Base-by-base conservation (phyloP, 2,888 invertebrate species). In the Coelinius sp. region DNA sequence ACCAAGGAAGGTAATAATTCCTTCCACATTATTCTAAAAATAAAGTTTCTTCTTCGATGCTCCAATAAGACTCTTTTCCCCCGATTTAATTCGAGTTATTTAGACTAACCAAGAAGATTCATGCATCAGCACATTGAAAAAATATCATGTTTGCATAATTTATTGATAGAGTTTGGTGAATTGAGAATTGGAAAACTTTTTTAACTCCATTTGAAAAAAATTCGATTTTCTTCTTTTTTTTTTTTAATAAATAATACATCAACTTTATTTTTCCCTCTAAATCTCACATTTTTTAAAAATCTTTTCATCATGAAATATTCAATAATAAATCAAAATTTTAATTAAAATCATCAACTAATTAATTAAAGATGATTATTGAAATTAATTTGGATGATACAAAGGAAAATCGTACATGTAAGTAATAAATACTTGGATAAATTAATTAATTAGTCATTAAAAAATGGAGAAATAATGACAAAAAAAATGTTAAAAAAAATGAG, bases 1-100 rank as follows among this genome's bases (percentile, higher is more conserved):
- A 97, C 96, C 87, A 95, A 96, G 91, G 96, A 97, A 93, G 96
- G 96, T 95, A 90, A 91, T 89, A 88, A 68, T 24, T 70, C 27
- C 27, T 66, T 49, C 64, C n/a, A 66, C n/a, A 35, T 17, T 64
- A 14, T 22, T 41, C 10, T 69, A 8, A 24, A 49, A 53, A 49
- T 49, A n/a, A 67, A 67, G n/a, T 46, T 65, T 17, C 35, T 22
- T 63, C 20, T 38, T 31, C 31, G 20, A 46, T 31, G 7, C 25
- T 46, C 3, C 31, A 20, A 62, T 62, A 8, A 27, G 27, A 59
- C 17, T 41, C 31, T 41, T 41, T 31, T 64, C 8, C n/a, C 8
- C 12, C 20, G 31, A 8, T 35, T n/a, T 14, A 66, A 35, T 67
- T 67, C n/a, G 22, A 52, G 22, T 24, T 10, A 62, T 62, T 65